phyloP scores from a whole-genome alignment of 2,797 vertebrate genomes.

The Lerista edwardsae region DNA sequence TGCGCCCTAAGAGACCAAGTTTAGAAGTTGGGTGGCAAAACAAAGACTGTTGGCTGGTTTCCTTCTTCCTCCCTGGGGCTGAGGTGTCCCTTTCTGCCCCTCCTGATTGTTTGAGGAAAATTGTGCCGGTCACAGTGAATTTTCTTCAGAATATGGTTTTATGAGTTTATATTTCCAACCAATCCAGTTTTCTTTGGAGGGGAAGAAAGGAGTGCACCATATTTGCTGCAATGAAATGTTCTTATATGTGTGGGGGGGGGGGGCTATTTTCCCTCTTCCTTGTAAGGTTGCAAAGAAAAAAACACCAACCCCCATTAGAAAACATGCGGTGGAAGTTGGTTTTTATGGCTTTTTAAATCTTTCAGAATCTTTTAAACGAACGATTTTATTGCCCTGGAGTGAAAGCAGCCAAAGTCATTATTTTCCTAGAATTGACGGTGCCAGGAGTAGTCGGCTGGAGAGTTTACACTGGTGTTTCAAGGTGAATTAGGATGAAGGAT shows the following conservation, averaged over 20 bases:
- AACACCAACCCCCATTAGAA: constrained; percentile 57
- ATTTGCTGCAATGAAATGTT: constrained; percentile 28
- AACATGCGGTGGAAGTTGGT: constrained; percentile 69
- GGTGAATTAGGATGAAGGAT: constrained; percentile 73
- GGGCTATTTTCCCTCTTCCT: constrained; percentile 38
- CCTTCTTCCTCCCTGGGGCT: not conserved
- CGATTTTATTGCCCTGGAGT: constrained; percentile 72
- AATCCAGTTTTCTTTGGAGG: constrained; percentile 27
- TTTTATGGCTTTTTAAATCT: constrained; percentile 78
- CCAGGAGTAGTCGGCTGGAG: constrained; percentile 74
- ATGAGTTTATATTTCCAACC: constrained; percentile 56
- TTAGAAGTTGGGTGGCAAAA: not conserved
- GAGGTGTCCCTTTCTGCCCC: not conserved
- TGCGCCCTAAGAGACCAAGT: not conserved
- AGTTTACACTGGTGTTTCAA: constrained; percentile 74
- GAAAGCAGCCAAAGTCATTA: constrained; percentile 76
- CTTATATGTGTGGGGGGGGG: not conserved
- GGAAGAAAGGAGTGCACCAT: not conserved
- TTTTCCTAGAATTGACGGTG: constrained; percentile 72
- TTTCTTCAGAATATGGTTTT: constrained; percentile 44
- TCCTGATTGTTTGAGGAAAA: constrained; percentile 35
- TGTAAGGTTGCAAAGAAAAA: constrained; percentile 56
- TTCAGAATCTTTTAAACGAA: constrained; percentile 73
- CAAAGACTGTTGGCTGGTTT: not conserved
- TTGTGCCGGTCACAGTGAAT: constrained; percentile 6